These are phyloP conservation scores for Porites lobata DNA, from an alignment of 92 coral and sea anemone species.

Conservation along the genomic window DNA sequence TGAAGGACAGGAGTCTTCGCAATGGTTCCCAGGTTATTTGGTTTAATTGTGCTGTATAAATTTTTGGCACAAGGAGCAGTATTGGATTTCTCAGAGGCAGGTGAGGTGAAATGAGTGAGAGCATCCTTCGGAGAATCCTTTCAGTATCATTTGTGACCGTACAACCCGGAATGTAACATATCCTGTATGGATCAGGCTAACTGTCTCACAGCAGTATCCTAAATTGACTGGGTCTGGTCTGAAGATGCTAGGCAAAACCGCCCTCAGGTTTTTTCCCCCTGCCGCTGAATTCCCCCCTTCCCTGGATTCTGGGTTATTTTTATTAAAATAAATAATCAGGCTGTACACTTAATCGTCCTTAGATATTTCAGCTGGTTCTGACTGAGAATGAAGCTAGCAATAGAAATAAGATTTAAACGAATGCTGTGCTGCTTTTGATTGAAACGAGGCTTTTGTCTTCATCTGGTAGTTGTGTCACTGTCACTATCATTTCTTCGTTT, in stretches of 20 bases:
- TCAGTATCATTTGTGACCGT: neutral
- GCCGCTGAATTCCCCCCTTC: neutral
- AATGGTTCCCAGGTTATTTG: slow-evolving; percentile 9
- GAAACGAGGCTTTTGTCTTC: slow-evolving; percentile 36
- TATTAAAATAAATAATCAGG: neutral
- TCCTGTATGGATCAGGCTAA: slow-evolving; percentile 6
- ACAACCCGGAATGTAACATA: slow-evolving; percentile 23
- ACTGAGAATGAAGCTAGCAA: neutral
- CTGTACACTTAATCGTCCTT: slow-evolving; percentile 28
- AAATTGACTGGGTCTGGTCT: slow-evolving; percentile 19
- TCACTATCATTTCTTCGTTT: slow-evolving; percentile 28
- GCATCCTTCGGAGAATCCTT: slow-evolving; percentile 42
- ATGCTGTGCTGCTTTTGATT: slow-evolving; percentile 7
- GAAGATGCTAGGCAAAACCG: slow-evolving; percentile 38
- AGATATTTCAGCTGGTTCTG: slow-evolving; percentile 2
- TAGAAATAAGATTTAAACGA: neutral
- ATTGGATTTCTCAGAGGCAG: neutral
- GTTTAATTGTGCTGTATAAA: slow-evolving; percentile 17
- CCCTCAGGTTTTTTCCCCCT: slow-evolving; percentile 2
- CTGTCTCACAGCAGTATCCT: neutral
- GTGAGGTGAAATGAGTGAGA: slow-evolving; percentile 40
- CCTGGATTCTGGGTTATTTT: slow-evolving; percentile 12
- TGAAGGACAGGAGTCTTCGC: slow-evolving; percentile 15
- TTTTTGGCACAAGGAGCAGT: slow-evolving; percentile 11
- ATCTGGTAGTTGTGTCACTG: slow-evolving; percentile 34